Percentiles rank a stretch among this genome's conserved stretches.
These are phyloP conservation scores for Helobdella robusta DNA, from an alignment of 2,888 invertebrate genomes.

Conservation along the genomic window DNA sequence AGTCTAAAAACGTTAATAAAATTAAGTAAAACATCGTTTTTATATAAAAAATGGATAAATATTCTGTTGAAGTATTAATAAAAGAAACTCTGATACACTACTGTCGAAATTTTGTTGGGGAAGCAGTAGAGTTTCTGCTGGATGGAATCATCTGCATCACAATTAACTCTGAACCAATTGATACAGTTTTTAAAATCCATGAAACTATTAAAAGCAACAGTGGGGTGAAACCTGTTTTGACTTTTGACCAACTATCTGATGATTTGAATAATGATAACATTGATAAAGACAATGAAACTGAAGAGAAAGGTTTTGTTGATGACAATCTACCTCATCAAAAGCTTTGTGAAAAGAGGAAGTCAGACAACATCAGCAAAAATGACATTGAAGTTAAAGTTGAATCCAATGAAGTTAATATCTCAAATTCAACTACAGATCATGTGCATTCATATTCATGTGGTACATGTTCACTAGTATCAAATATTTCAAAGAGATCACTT, in stretches of 20 bases:
- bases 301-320: background rate
- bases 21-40: background rate
- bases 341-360: too few species aligned
- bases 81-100: conserved; percentile 25
- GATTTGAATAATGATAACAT: conserved; percentile 5
- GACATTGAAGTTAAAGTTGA: background rate
- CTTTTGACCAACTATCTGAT: background rate
- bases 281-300: conserved; percentile 1
- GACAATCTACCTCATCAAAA: background rate
- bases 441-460: conserved; percentile 5
- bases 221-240: background rate
- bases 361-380: conserved; percentile 2
- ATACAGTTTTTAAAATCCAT: conserved; percentile 26
- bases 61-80: conserved; percentile 15
- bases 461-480: background rate
- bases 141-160: conserved; percentile 26
- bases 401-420: background rate
- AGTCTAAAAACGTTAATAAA: background rate
- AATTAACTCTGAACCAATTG: conserved; percentile 1
- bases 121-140: conserved; percentile 18
- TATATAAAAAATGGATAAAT: conserved; percentile 28
- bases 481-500: conserved; percentile 2
- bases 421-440: background rate
- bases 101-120: conserved; percentile 22
- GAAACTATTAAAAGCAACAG: conserved; percentile 16